Conservation (phyloP, 2,797 vertebrate species). For the Sphenopsis melanotis region DNA sequence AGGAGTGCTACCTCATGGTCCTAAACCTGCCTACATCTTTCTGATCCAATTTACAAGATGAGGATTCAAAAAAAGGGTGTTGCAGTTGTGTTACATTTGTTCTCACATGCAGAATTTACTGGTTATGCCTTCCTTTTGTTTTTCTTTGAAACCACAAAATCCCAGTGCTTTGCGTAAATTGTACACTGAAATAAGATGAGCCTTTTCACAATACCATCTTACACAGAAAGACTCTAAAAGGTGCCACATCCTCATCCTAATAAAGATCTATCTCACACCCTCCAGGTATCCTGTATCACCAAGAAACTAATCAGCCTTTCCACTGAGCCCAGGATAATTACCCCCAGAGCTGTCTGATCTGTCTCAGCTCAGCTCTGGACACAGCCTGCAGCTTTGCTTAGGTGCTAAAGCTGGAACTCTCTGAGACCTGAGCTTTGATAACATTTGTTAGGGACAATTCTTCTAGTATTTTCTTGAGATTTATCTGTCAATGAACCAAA, state of each 20-base stretch:
- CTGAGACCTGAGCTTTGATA: background rate
- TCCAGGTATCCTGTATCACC: background rate
- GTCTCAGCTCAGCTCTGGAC: background rate
- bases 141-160: background rate
- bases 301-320: background rate
- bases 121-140: background rate
- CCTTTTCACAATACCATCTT: background rate
- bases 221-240: background rate
- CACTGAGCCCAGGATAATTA: background rate
- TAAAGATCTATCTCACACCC: background rate
- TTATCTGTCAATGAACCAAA: background rate
- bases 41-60: background rate
- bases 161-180: background rate
- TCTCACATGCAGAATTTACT: background rate
- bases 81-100: background rate
- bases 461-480: background rate
- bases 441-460: background rate
- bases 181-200: background rate
- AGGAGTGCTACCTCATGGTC: background rate
- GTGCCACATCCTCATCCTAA: background rate
- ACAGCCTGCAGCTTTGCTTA: background rate
- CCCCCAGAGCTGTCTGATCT: background rate
- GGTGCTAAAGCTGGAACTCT: background rate
- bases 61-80: background rate
- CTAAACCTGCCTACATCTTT: background rate